Evolutionary conservation across 1,140 invertebrate genomes (phyloP), one percentile per base, ranked within the genome.

Genomic region (Euglossa dilemma): DNA sequence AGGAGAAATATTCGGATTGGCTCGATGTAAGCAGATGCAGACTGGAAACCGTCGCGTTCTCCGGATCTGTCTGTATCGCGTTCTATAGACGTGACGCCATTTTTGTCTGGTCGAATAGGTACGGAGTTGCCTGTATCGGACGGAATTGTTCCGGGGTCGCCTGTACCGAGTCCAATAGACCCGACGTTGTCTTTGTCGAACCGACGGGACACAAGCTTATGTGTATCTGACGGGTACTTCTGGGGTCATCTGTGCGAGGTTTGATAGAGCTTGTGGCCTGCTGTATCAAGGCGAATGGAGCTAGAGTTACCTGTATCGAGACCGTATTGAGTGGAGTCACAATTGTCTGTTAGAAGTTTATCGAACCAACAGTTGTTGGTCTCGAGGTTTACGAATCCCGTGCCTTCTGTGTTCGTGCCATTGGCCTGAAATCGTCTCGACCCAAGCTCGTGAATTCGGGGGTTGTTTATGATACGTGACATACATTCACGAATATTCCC

Each of bases 271-370:
- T 18, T 16, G 25, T 36, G 61, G 61, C 36, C 61, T 63, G 28
- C 28, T 43, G 18, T 63, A 63, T 63, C 16, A 36, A 36, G 28
- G 16, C 61, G 28, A 63, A 63, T 36, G 25, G 61, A 36, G 28
- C 61, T 16, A 36, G 28, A 63, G 28, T 63, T 63, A 63, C 61
- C 61, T 63, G 61, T 63, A 63, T 63, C 25, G 61, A 63, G 28
- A 36, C 61, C n/a, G n/a, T n/a, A n/a, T n/a, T n/a, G 61, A 36
- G 61, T 28, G 28, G 61, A 36, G 16, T 63, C 25, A 63, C 25
- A 63, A 63, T 63, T 63, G 61, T 63, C 61, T 20, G 61, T 63
- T 63, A 63, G 61, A 63, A 63, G 61, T 63, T 63, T 63, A 63
- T 63, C 9, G 61, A 63, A 63, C 61, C 28, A 63, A 63, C 61